A percentile compares a stretch with the other conserved stretches of the same genome.
These are phyloP conservation scores for Scrobipalpa atriplicella DNA, from an alignment of 2,888 invertebrate species.

Conservation along the genomic window DNA sequence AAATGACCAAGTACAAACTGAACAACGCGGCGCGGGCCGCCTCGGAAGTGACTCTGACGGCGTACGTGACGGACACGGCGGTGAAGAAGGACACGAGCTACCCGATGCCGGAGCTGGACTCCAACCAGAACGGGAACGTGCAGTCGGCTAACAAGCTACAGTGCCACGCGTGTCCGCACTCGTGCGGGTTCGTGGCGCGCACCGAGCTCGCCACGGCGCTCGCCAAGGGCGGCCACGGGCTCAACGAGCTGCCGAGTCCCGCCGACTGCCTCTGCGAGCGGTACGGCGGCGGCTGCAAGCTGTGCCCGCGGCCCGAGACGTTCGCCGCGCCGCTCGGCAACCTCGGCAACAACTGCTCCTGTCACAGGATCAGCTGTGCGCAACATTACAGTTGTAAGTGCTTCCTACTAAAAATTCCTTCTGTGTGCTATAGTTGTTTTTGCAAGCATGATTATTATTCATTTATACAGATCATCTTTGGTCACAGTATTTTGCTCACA, in stretches of 20 bases:
- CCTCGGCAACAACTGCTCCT: slow-evolving; percentile 61
- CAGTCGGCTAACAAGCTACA: slow-evolving; percentile 57
- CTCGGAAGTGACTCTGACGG: slow-evolving; percentile 73
- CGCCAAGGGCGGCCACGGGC: slow-evolving; percentile 62
- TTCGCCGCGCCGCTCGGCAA: slow-evolving; percentile 59
- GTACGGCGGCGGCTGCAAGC: slow-evolving; percentile 75
- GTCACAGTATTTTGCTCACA: no score
- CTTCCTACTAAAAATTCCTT: neutral
- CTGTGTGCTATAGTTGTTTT: neutral
- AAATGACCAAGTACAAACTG: slow-evolving; percentile 83
- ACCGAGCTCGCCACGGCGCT: slow-evolving; percentile 59
- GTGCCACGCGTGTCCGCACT: slow-evolving; percentile 63
- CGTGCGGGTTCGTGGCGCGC: slow-evolving; percentile 60
- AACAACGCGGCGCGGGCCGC: slow-evolving; percentile 69
- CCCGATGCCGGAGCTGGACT: slow-evolving; percentile 54
- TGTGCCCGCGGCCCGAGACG: slow-evolving; percentile 70
- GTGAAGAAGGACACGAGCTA: slow-evolving; percentile 51
- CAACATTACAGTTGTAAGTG: slow-evolving; percentile 64
- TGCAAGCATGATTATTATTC: no score
- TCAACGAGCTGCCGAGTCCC: slow-evolving; percentile 62
- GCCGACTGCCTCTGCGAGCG: slow-evolving; percentile 73
- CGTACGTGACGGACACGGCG: slow-evolving; percentile 61
- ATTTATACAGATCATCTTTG: no score
- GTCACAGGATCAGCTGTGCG: slow-evolving; percentile 57
- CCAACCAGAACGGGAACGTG: slow-evolving; percentile 62